Base-by-base conservation (phyloP, 2,797 vertebrate species). In the Yasuhikotakia modesta region DNA sequence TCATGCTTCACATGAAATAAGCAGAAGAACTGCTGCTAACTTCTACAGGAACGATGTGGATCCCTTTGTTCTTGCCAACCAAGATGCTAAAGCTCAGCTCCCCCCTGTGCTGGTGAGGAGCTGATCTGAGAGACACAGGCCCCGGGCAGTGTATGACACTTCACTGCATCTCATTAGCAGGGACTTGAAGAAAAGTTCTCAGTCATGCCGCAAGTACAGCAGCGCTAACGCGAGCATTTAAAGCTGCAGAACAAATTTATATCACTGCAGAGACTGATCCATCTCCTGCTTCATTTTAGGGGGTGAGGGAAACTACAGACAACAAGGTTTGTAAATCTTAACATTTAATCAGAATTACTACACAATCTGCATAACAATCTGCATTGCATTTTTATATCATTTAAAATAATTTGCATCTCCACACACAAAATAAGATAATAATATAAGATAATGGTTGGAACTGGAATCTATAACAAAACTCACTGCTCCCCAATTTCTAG, bases 81-180 rank as follows among this genome's bases (percentile, higher is more conserved):
- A 65, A 12, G 22, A 71, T 84, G 86, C 83, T 73, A 67, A 87
- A 87, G 85, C 79, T 64, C 81, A 63, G 85, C 85, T 90, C 84
- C 90, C 85, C 67, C 78, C 84, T 88, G 80, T 73, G 80, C 70
- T 61, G 50, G 21, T 53, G 58, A 43, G 73, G 86, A 90, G 87
- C 88, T 84, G 84, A 82, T 73, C 77, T 76, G 81, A 86, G 81
- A 85, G 82, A 84, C 88, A 91, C 84, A 80, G 2, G 88, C 91
- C 88, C 85, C 85, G 83, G 91, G 88, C 88, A 72, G 79, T 86
- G 81, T 87, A 88, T 88, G 89, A 89, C 89, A 91, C 88, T 87
- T 88, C 84, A 85, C 85, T 88, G 88, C 89, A 85, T 91, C 82
- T 86, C 79, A 91, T 91, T 90, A 87, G 76, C 87, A 91, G 87